A percentile compares a stretch with the other conserved stretches of the same genome.
These are phyloP conservation scores for Perca flavescens DNA, from an alignment of 2,113 vertebrate species.

Conservation along the genomic window DNA sequence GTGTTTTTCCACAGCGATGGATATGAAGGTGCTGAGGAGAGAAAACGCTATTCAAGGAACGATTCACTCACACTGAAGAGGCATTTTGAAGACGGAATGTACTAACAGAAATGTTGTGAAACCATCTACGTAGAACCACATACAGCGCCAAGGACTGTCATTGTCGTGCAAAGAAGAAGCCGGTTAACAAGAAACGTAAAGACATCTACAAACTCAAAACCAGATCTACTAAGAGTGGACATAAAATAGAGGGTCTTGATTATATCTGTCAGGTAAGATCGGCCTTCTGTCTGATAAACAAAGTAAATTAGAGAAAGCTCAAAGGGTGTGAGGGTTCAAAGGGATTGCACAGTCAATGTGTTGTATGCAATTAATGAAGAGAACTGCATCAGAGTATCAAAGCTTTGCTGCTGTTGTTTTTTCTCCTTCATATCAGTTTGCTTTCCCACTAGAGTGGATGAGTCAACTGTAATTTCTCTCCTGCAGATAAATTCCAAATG, in stretches of 20 bases:
- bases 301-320: slow-evolving; percentile 63
- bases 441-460: slow-evolving; percentile 73
- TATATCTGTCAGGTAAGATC: slow-evolving; percentile 64
- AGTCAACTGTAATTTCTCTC: slow-evolving; percentile 84
- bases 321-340: slow-evolving; percentile 67
- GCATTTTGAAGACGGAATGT: slow-evolving; percentile 27
- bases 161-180: neutral
- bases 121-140: neutral
- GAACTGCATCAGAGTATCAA: slow-evolving; percentile 70
- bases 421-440: slow-evolving; percentile 66
- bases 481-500: slow-evolving; percentile 79
- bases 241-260: slow-evolving; percentile 40
- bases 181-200: slow-evolving; percentile 45
- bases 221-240: slow-evolving; percentile 36
- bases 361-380: slow-evolving; percentile 73
- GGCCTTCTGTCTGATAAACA: slow-evolving; percentile 57
- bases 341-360: slow-evolving; percentile 59
- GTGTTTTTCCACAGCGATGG: slow-evolving; percentile 24
- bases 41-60: slow-evolving; percentile 31
- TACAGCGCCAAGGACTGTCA: slow-evolving; percentile 30
- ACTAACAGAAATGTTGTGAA: slow-evolving; percentile 9
- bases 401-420: slow-evolving; percentile 69
- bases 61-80: slow-evolving; percentile 19
- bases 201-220: neutral
- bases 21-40: slow-evolving; percentile 20